These are phyloP conservation scores for Palythoa caribaeorum DNA, from an alignment of 92 coral and sea anemone species.

Conservation along the genomic window DNA sequence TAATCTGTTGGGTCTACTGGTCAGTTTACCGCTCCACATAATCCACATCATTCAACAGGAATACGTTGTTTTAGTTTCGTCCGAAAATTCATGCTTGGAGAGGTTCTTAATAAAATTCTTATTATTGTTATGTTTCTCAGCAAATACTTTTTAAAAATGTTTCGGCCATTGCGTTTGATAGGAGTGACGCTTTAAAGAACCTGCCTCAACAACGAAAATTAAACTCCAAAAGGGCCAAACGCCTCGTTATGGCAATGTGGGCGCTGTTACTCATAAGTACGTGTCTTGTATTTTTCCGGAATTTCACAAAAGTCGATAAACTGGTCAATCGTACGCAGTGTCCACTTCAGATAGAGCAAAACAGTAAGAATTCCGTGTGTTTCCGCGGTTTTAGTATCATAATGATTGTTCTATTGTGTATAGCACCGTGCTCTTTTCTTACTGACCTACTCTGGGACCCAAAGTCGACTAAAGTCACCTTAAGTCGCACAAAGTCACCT, in stretches of 20 bases:
- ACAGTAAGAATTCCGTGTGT: background rate
- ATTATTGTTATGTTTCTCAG: background rate
- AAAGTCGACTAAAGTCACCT: too few species aligned
- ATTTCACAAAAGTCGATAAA: background rate
- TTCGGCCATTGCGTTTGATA: background rate
- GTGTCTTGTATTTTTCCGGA: background rate
- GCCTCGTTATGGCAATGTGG: background rate
- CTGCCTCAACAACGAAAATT: background rate
- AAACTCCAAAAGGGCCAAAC: background rate
- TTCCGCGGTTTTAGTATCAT: background rate
- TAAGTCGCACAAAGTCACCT: too few species aligned
- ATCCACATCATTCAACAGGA: too few species aligned
- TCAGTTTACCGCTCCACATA: too few species aligned
- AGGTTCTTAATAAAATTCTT: background rate
- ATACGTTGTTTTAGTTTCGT: background rate
- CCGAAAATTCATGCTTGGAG: background rate
- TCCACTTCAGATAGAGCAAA: background rate
- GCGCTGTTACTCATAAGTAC: background rate
- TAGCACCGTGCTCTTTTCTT: background rate
- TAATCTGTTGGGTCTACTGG: too few species aligned
- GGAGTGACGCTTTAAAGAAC: background rate
- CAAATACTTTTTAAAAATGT: background rate
- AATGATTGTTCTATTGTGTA: background rate
- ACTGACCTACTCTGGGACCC: too few species aligned
- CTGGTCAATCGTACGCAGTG: background rate